Evolutionary conservation across 2,113 vertebrate genomes (phyloP).

Genomic region (Halichoerus grypus): DNA sequence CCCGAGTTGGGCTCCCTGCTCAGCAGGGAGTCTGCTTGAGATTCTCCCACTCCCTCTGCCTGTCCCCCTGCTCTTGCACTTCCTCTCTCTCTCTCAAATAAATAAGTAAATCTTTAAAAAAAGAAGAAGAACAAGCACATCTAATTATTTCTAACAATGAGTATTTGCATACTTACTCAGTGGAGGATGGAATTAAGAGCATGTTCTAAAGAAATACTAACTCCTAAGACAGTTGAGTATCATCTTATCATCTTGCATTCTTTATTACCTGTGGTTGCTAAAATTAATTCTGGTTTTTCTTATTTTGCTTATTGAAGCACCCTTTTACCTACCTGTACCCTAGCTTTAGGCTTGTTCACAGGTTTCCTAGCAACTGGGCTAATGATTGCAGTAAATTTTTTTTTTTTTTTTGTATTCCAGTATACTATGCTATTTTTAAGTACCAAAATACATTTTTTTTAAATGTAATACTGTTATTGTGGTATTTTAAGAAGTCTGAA

Average conservation of each 20-base stretch:
- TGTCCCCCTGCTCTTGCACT: neutral
- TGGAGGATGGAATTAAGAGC: neutral
- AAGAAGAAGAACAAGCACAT: neutral
- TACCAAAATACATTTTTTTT: conserved; percentile 56
- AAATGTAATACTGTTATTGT: conserved; percentile 52
- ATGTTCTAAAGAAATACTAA: neutral
- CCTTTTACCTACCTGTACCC: conserved; percentile 16
- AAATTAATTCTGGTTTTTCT: conserved; percentile 7
- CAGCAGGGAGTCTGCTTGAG: neutral
- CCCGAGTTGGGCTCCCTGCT: neutral
- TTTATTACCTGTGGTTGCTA: neutral
- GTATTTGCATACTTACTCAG: neutral
- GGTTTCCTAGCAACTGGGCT: conserved; percentile 78
- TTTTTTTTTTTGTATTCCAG: conserved; percentile 39
- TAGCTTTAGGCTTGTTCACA: conserved; percentile 15
- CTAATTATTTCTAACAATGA: conserved; percentile 22
- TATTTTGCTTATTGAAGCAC: neutral
- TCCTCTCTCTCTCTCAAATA: neutral
- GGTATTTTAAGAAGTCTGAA: conserved; percentile 66
- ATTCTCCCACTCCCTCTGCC: neutral
- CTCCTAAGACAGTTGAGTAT: neutral
- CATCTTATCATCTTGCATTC: neutral
- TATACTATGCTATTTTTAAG: conserved; percentile 72
- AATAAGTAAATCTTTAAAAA: neutral
- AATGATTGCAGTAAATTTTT: conserved; percentile 57